Evolutionary conservation across 2,113 vertebrate genomes (phyloP).

Genomic region (Phycodurus eques): DNA sequence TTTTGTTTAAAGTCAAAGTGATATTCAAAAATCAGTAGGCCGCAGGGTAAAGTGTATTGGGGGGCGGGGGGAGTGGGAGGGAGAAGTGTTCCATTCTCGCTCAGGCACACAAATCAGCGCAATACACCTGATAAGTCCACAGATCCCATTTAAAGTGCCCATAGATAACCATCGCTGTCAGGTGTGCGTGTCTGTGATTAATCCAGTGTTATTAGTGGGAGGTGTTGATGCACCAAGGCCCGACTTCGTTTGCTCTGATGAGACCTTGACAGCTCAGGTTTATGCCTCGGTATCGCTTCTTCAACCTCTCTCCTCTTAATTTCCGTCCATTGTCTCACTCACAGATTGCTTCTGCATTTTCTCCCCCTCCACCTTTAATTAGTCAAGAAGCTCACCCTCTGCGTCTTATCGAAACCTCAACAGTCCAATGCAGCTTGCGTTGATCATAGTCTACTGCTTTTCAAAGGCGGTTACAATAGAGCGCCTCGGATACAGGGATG

Average conservation of each 20-base stretch:
- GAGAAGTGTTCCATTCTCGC: neutral
- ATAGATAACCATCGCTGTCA: constrained; percentile 29
- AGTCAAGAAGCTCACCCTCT: neutral
- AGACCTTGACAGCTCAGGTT: constrained; percentile 61
- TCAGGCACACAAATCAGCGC: constrained; percentile 13
- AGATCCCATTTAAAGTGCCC: constrained; percentile 40
- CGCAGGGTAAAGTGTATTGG: neutral
- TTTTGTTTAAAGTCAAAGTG: too few species aligned
- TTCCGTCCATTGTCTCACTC: neutral
- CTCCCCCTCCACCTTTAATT: constrained; percentile 19
- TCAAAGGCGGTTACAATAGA: neutral
- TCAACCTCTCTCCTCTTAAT: constrained; percentile 17
- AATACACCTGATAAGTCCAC: constrained; percentile 29
- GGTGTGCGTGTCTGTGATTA: constrained; percentile 27
- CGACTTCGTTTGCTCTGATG: constrained; percentile 52
- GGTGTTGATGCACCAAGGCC: constrained; percentile 51
- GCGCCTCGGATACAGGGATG: neutral
- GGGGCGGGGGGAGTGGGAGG: too few species aligned
- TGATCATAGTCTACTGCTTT: neutral
- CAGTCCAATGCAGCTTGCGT: neutral
- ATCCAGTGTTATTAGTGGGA: constrained; percentile 57
- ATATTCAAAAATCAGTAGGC: neutral
- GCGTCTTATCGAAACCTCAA: neutral
- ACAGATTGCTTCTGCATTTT: neutral
- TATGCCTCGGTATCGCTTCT: constrained; percentile 42